Evolutionary conservation across 2,797 vertebrate species (phyloP).

Genomic region (Pseudochaenichthys georgianus): DNA sequence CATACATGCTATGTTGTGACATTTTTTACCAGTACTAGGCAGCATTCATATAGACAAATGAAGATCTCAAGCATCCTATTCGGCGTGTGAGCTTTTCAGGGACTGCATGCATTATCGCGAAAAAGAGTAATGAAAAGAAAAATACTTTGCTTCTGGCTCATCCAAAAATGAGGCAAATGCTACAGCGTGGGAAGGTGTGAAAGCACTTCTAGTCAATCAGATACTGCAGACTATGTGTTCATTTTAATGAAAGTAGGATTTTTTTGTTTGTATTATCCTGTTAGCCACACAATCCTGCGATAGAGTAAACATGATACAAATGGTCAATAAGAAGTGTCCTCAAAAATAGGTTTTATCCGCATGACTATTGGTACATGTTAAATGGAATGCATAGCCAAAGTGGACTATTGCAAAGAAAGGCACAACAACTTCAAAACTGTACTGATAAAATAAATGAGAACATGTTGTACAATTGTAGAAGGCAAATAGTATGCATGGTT

Average conservation of each 20-base stretch:
- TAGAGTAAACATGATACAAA: slow-evolving; percentile 42
- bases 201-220: slow-evolving; percentile 66
- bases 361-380: slow-evolving; percentile 9
- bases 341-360: slow-evolving; percentile 30
- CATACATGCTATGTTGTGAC: slow-evolving; percentile 18
- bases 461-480: too few relatives aligned
- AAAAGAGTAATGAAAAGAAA: slow-evolving; percentile 36
- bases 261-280: slow-evolving; percentile 64
- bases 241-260: slow-evolving; percentile 55
- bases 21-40: slow-evolving; percentile 11
- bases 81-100: slow-evolving; percentile 38
- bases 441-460: too few relatives aligned
- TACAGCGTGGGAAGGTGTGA: slow-evolving; percentile 72
- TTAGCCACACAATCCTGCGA: slow-evolving; percentile 49
- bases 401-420: too few relatives aligned
- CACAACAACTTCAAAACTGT: too few relatives aligned
- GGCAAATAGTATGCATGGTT: too few relatives aligned
- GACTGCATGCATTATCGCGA: slow-evolving; percentile 56
- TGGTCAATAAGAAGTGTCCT: slow-evolving; percentile 28
- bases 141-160: slow-evolving; percentile 46
- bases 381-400: neutral
- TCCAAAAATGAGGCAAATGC: slow-evolving; percentile 66
- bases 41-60: slow-evolving; percentile 1
- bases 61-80: slow-evolving; percentile 44
- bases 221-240: slow-evolving; percentile 41